Base-by-base conservation (phyloP, 2,113 vertebrate genomes). In the Pycnonotus jocosus region DNA sequence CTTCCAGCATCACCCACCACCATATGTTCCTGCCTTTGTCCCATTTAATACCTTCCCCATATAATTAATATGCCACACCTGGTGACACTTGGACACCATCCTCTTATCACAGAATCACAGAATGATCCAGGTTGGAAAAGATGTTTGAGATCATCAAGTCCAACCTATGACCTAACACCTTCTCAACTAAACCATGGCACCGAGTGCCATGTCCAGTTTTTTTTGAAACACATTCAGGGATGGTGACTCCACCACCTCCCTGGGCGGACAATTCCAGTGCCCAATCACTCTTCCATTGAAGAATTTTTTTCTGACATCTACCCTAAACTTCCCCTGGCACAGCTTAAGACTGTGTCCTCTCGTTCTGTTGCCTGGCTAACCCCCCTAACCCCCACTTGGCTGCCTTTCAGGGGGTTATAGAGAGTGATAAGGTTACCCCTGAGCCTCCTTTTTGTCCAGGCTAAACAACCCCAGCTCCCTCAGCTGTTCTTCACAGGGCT, bases 221-320 rank as follows among this genome's bases (percentile, higher is more conserved):
- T 79, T 51, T 35, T 18, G 3, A 30, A 35, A 65, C 4, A 18
- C 1, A 2, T 23, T 15, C 31, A 53, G 19, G 11, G 48, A 30
- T 0, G 0, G 11, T 30, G 7, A 35, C 15, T 53, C 5, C 9
- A 35, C 7, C 20, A 30, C 20, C 12, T 65, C 38, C 12, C 3
- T 19, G 25, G 19, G 19, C 20, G 53, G 20, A 65, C 0, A 0
- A 53, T 53, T 35, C 31, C 19, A 35, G 12, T 14, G 9, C 24
- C 48, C 9, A 42, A 11, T n/a, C 14, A 23, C 24, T 53, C 48
- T 44, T 35, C 5, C 31, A 35, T 4, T 35, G 76, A 64, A 44
- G 5, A 44, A 18, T 30, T 30, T 30, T n/a, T 54, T 53, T 38
- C 38, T 35, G 33, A 44, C 0, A 1, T 54, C 11, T 79, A 44